Conservation (phyloP, 2,113 vertebrate species). For the Propithecus coquereli region DNA sequence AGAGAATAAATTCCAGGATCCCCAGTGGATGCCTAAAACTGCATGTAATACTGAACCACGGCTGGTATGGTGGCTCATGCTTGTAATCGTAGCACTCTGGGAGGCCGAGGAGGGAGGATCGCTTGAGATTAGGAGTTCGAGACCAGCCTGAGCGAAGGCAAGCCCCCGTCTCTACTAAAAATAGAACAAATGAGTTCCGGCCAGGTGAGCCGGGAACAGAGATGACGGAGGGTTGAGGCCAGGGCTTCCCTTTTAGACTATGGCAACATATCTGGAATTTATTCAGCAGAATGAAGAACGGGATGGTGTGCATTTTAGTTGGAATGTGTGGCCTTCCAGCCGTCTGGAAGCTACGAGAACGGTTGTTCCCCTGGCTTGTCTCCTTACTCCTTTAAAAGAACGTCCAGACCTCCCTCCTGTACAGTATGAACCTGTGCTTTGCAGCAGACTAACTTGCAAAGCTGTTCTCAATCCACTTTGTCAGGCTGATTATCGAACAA, state of each 20-base stretch:
- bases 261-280: slow-evolving; percentile 96
- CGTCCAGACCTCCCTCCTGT: slow-evolving; percentile 92
- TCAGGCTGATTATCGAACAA: slow-evolving; percentile 97
- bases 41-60: too few species aligned
- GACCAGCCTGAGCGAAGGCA: too few species aligned
- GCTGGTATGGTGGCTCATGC: too few species aligned
- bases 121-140: too few species aligned
- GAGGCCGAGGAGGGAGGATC: too few species aligned
- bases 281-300: slow-evolving; percentile 98
- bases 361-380: slow-evolving; percentile 95
- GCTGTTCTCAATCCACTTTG: slow-evolving; percentile 97
- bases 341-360: slow-evolving; percentile 95
- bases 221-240: too few species aligned
- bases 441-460: slow-evolving; percentile 93
- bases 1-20: too few species aligned
- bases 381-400: slow-evolving; percentile 95
- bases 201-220: too few species aligned
- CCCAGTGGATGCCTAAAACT: neutral
- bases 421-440: slow-evolving; percentile 96
- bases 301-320: slow-evolving; percentile 97
- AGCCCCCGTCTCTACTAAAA: too few species aligned
- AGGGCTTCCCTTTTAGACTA: slow-evolving; percentile 75
- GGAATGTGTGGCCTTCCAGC: slow-evolving; percentile 99
- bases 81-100: too few species aligned
- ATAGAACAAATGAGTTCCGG: too few species aligned